phyloP scores from a whole-genome alignment of 2,797 vertebrate genomes.

The Taenioides sp. region DNA sequence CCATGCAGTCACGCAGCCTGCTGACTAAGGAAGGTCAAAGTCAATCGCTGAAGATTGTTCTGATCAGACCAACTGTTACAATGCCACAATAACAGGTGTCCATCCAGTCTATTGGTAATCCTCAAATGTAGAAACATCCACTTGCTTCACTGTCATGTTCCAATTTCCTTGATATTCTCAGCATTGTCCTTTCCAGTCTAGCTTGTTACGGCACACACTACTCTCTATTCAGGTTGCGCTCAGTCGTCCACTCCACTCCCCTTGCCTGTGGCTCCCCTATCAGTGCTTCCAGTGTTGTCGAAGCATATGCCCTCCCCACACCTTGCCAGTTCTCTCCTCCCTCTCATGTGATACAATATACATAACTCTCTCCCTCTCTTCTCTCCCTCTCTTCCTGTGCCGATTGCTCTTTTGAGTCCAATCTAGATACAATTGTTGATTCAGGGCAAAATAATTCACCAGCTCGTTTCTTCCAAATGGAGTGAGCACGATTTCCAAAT shows the following conservation, averaged over 20 bases:
- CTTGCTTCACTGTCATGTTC: constrained; percentile 20
- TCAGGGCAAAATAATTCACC: background rate
- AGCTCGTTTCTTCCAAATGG: background rate
- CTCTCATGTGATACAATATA: constrained; percentile 60
- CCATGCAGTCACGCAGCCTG: constrained; percentile 60
- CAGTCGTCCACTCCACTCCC: constrained; percentile 44
- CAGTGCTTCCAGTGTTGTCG: constrained; percentile 56
- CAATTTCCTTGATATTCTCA: constrained; percentile 23
- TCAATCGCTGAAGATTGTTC: constrained; percentile 51
- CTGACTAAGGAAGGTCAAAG: constrained; percentile 78
- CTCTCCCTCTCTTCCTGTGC: constrained; percentile 8
- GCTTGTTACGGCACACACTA: constrained; percentile 40
- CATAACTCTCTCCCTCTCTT: constrained; percentile 26
- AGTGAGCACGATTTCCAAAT: background rate
- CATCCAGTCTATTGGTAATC: constrained; percentile 21
- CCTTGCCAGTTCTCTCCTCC: constrained; percentile 63
- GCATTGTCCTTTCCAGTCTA: constrained; percentile 36
- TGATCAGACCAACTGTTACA: constrained; percentile 35
- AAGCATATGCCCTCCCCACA: constrained; percentile 63
- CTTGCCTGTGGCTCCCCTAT: constrained; percentile 63
- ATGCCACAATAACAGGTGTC: constrained; percentile 54
- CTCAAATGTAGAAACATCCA: background rate
- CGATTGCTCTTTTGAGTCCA: constrained; percentile 26
- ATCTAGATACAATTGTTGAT: constrained; percentile 48
- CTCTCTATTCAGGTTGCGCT: constrained; percentile 45